These are phyloP conservation scores for Erebia aethiops DNA, from an alignment of 2,888 invertebrate genomes.

Conservation along the genomic window DNA sequence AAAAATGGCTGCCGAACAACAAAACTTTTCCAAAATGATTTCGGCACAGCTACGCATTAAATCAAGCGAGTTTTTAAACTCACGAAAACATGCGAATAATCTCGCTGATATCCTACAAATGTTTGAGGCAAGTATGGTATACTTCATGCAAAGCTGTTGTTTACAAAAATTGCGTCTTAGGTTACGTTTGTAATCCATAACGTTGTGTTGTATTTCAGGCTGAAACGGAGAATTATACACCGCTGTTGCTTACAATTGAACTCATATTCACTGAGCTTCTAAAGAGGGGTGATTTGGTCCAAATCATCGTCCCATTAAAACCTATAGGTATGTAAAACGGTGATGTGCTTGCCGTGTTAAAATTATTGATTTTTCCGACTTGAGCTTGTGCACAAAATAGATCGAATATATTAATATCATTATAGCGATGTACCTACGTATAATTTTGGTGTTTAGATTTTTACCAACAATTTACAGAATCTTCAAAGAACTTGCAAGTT, in stretches of 20 bases:
- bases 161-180: slow-evolving; percentile 45
- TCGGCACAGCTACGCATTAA: slow-evolving; percentile 86
- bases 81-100: slow-evolving; percentile 85
- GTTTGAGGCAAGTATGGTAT: slow-evolving; percentile 81
- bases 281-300: slow-evolving; percentile 85
- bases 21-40: slow-evolving; percentile 81
- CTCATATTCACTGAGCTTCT: slow-evolving; percentile 87
- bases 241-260: slow-evolving; percentile 87
- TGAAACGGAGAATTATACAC: slow-evolving; percentile 74
- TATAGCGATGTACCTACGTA: background rate
- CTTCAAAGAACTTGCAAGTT: background rate
- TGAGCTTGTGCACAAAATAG: slow-evolving; percentile 12
- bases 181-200: slow-evolving; percentile 44
- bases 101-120: slow-evolving; percentile 86
- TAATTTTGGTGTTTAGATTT: background rate
- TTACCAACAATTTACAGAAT: background rate
- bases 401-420: background rate
- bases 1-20: slow-evolving; percentile 74
- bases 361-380: slow-evolving; percentile 59
- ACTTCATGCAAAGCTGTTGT: slow-evolving; percentile 32
- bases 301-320: slow-evolving; percentile 84
- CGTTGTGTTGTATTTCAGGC: slow-evolving; percentile 62
- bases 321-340: slow-evolving; percentile 70
- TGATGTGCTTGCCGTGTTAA: slow-evolving; percentile 41
- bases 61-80: slow-evolving; percentile 87